Base-by-base conservation (phyloP, 1,140 invertebrate species). In the Acromyrmex charruanus region DNA sequence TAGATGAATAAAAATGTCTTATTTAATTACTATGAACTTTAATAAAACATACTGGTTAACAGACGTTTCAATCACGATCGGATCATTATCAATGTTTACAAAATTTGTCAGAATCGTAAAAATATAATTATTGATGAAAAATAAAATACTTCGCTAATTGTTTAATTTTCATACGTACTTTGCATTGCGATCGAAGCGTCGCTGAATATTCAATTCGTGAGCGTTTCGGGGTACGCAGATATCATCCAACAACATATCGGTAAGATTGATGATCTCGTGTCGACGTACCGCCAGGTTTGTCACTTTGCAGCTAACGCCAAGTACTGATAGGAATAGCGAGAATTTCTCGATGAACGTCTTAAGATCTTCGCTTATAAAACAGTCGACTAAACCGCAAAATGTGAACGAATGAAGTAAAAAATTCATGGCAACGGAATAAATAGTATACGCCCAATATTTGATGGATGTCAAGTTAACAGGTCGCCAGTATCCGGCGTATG, bases 241-340 rank as follows among this genome's bases (percentile, higher is more conserved):
- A 0, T 90, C 44, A 2, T 55, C 39, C n/a, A 69, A 0, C 5
- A 91, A 3, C 65, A 69, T 87, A 1, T 90, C 18, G 3, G 81
- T 58, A n/a, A 90, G 28, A 16, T 31, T 39, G 44, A 90, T 79
- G 14, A 91, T 88, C 3, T 51, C 51, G 0, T 66, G 4, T 0
- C 90, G 82, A 21, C 63, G 59, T 21, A 85, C 1, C 5, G 90
- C 31, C 9, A 91, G 3, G 18, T 88, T 90, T 31, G 71, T 53
- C 12, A 90, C 79, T 61, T 91, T 90, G 14, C 71, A 44, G 14
- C 72, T 80, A 4, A 91, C 90, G 12, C 89, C 89, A 0, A 87
- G 6, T 2, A 90, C 84, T 10, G 90, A 88, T 18, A 91, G 16
- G 10, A 72, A 75, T 7, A 91, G 14, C 3, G 90, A 90, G 25